Evolutionary conservation across 2,797 vertebrate genomes (phyloP).

Genomic region (Darevskia mixta): DNA sequence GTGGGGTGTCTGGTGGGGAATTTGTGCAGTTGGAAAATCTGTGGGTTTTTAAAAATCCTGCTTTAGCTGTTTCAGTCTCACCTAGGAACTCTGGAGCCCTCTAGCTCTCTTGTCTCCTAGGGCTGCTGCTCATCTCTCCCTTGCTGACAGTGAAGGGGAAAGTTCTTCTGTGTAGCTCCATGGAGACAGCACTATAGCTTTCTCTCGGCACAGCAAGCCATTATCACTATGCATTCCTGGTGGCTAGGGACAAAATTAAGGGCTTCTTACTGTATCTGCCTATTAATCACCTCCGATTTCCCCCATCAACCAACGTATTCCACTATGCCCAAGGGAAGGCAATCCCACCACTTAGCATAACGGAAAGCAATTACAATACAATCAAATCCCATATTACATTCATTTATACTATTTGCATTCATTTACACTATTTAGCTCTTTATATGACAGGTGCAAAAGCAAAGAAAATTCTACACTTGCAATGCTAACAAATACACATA

Average conservation of each 20-base stretch:
- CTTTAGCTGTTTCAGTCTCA: neutral
- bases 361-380: neutral
- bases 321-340: neutral
- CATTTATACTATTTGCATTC: neutral
- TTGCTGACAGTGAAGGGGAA: neutral
- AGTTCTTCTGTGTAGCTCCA: neutral
- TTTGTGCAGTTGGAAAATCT: too few species aligned
- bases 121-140: neutral
- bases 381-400: neutral
- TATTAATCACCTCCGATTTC: neutral
- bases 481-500: neutral
- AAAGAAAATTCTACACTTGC: neutral
- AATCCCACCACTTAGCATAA: neutral
- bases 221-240: neutral
- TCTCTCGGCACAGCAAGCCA: neutral
- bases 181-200: neutral
- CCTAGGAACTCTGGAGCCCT: neutral
- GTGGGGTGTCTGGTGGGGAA: too few species aligned
- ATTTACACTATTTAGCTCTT: neutral
- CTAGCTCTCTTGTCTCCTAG: neutral
- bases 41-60: too few species aligned
- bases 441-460: neutral
- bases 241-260: neutral
- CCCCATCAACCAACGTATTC: neutral
- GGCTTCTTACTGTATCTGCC: neutral